Base-by-base conservation (phyloP, 2,797 vertebrate genomes). In the Diceros bicornis region DNA sequence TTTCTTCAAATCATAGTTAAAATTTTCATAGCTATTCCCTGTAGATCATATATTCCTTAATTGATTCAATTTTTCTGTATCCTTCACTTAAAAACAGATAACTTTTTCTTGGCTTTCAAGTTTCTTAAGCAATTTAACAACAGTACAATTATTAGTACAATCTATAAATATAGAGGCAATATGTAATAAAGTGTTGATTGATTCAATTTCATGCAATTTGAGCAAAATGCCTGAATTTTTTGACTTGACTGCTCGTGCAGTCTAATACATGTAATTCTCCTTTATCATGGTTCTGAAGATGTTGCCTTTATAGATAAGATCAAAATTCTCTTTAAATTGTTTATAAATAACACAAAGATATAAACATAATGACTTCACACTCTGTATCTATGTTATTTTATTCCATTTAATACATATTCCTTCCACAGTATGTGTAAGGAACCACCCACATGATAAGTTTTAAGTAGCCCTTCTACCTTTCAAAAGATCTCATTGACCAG, bases 1-100 rank as follows among this genome's bases (percentile, higher is more conserved):
- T 83, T 97, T 96, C 68, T 34, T 95, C 86, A 94, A 95, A 69
- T 89, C 74, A 72, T 77, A 83, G 71, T 72, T 97, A 95, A 96
- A 89, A 77, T 64, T 93, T 95, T 92, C 44, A 82, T 77, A 94
- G 37, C 37, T 96, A 69, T 91, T 86, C 37, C 66, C 29, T 79
- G 17, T 66, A 97, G 68, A 94, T 84, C 29, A 47, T 78, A 32
- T 91, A 44, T 84, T 93, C 18, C 20, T 92, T 91, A 97, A 81
- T 37, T 96, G 50, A 95, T 88, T 94, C 68, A 37, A 62, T 29
- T 32, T 97, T 94, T 89, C 83, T 94, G 2, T 55, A 83, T 83
- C 44, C 25, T 93, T 96, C 29, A 94, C 74, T 94, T 78, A 79
- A 89, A 93, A 92, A 64, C 0, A 59, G 47, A 47, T 82, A 91